Evolutionary conservation across 2,113 vertebrate genomes (phyloP).

Genomic region (Orientallactaga bullata): DNA sequence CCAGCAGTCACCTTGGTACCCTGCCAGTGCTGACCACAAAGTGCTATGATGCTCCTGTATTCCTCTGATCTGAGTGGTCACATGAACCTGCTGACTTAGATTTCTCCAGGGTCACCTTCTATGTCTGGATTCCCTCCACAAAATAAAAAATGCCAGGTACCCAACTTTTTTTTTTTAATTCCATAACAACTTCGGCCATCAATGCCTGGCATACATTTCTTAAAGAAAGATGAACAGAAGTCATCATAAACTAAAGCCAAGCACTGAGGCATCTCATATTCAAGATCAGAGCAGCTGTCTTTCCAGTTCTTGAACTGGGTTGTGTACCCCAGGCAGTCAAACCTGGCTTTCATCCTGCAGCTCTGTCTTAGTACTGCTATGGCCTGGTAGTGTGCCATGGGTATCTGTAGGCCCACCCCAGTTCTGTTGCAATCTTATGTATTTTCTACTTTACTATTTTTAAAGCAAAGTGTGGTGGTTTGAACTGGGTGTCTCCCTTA

Average conservation of each 20-base stretch:
- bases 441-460: neutral
- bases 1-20: neutral
- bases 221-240: fast-evolving
- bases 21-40: conserved; percentile 35
- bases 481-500: too few species aligned
- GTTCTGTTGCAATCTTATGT: neutral
- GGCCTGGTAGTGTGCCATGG: neutral
- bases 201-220: neutral
- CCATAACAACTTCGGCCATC: too few species aligned
- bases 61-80: neutral
- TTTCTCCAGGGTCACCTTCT: neutral
- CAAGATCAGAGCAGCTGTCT: neutral
- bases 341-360: neutral
- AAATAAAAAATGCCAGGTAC: neutral
- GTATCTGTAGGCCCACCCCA: fast-evolving
- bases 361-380: neutral
- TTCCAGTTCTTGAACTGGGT: neutral
- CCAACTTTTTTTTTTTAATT: neutral
- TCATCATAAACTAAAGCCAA: too few species aligned
- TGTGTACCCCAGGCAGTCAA: fast-evolving
- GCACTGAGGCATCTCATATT: neutral
- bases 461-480: neutral
- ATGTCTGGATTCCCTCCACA: neutral
- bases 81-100: neutral
- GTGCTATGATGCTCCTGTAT: neutral